Conservation (phyloP, 2,113 vertebrate species). For the Rhinogobius similis region DNA sequence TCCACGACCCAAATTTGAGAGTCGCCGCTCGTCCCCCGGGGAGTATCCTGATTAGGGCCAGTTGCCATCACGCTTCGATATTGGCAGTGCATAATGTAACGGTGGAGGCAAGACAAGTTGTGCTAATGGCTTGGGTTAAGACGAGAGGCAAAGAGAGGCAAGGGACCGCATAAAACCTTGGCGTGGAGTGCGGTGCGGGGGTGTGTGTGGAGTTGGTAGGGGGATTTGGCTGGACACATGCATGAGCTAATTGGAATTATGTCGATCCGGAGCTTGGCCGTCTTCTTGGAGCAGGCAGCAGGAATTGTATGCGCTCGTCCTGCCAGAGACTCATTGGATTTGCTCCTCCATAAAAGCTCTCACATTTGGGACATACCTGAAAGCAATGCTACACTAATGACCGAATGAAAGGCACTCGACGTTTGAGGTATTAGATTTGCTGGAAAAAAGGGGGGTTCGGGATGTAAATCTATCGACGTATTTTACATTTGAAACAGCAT, state of each 20-base stretch:
- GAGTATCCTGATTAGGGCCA: conserved; percentile 32
- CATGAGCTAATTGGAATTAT: conserved; percentile 31
- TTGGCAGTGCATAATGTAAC: conserved; percentile 30
- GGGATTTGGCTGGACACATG: conserved; percentile 7
- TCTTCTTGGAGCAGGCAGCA: background rate
- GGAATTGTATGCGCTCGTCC: background rate
- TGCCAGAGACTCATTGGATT: conserved; percentile 15
- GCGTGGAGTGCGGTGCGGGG: background rate
- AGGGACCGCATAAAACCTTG: conserved; percentile 21
- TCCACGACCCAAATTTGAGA: conserved; percentile 4
- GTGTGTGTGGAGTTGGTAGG: background rate
- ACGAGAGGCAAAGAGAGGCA: conserved; percentile 11
- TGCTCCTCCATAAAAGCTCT: conserved; percentile 1
- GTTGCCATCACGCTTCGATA: conserved; percentile 18
- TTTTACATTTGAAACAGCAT: background rate
- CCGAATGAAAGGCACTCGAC: background rate
- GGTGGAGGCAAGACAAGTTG: conserved; percentile 15
- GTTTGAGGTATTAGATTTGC: background rate
- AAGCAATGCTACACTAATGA: conserved; percentile 6
- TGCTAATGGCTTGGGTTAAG: conserved; percentile 32
- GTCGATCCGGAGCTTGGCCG: conserved; percentile 9
- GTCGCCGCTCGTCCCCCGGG: background rate
- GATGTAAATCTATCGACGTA: background rate
- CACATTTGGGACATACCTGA: conserved; percentile 9
- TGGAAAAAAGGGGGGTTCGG: background rate